phyloP scores from a whole-genome alignment of 2,113 vertebrate species.

The Pluvianellus socialis region DNA sequence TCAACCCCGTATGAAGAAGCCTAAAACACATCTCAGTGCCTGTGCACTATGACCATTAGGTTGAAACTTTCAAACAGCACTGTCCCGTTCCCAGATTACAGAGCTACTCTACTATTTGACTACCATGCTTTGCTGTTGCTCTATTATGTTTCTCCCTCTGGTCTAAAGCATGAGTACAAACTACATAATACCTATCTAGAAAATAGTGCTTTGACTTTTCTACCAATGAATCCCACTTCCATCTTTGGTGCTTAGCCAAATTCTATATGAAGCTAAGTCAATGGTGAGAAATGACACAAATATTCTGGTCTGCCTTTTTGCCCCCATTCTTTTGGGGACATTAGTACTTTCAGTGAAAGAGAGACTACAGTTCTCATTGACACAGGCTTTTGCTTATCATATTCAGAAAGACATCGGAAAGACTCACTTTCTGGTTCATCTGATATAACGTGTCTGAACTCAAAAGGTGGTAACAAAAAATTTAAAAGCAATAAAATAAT shows the following conservation, averaged over 20 bases:
- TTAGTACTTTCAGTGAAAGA: background rate
- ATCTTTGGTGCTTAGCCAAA: background rate
- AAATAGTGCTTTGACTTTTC: background rate
- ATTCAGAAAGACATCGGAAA: background rate
- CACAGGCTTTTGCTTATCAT: background rate
- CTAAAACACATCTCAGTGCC: background rate
- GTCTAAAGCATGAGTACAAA: background rate
- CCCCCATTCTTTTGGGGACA: background rate
- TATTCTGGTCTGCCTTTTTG: background rate
- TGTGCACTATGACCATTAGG: background rate
- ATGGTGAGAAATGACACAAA: background rate
- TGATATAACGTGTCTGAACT: background rate
- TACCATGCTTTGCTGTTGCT: background rate
- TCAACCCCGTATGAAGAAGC: background rate
- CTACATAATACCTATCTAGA: background rate
- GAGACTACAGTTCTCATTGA: background rate
- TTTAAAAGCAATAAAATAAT: background rate
- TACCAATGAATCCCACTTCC: background rate
- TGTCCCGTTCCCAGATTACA: background rate
- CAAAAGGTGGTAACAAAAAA: background rate
- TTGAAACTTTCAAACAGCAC: background rate
- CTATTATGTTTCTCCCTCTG: background rate
- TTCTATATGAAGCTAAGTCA: background rate
- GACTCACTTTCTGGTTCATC: fast-evolving
- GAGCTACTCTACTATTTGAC: background rate